Evolutionary conservation across 2,797 vertebrate genomes (phyloP), one percentile per base, ranked within the genome.

Genomic region (Tamandua tetradactyla): DNA sequence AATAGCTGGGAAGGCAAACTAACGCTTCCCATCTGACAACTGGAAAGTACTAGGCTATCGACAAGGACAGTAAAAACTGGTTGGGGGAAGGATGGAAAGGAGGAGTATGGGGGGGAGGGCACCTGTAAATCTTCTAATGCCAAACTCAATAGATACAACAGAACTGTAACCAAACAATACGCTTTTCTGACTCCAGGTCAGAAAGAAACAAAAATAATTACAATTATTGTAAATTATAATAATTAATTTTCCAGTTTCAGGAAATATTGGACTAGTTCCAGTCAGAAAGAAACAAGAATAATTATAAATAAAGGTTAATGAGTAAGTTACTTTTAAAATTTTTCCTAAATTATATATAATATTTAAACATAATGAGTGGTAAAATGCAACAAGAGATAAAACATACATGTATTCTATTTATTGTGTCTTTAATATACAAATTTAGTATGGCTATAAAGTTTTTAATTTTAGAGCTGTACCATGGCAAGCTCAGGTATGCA

Each of bases 361-460:
- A 75, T 6, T 37, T 49, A 59, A 93, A 68, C 71, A 44, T 44
- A 64, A 64, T 42, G 12, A 72, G 37, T 72, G 11, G 11, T 47
- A 44, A 89, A 12, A 17, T 68, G 49, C 23, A 62, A 20, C 61
- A 64, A 86, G 37, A 72, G 3, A 64, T 17, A 64, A 64, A 44
- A 75, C 32, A 32, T 20, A 83, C 47, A 72, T 7, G 27, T 47
- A 40, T 64, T 59, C 76, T 93, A 52, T 30, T 94, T 72, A 18
- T 27, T 62, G 22, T 49, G 22, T 49, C 15, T 80, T 68, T 61
- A 52, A 17, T 12, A 3, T 13, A 2, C 1, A 1, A 74, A 13
- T 79, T 40, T 79, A 74, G 18, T 75, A 23, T 82, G 93, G 78
- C 74, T 44, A n/a, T 42, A 7, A 49, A 92, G 55, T 22, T 84